Conservation (phyloP, 2,113 vertebrate genomes). For the Pterocles gutturalis region DNA sequence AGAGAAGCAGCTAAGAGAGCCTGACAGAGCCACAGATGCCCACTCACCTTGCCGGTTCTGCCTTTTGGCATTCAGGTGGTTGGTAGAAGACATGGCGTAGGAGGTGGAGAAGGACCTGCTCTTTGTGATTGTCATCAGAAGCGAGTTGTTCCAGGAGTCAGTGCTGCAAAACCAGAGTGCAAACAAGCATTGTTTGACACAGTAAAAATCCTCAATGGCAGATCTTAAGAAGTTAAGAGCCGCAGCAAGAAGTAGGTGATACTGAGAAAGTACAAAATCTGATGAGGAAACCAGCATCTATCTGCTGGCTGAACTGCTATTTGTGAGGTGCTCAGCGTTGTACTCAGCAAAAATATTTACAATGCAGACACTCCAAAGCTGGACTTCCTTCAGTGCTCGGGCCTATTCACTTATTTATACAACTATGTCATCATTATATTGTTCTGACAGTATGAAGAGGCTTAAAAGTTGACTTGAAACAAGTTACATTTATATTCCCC, state of each 20-base stretch:
- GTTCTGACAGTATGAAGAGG: neutral
- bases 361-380: neutral
- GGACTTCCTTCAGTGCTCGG: neutral
- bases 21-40: neutral
- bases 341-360: neutral
- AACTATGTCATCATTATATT: neutral
- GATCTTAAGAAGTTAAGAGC: neutral
- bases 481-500: neutral
- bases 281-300: neutral
- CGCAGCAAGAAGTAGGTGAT: neutral
- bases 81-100: constrained; percentile 81
- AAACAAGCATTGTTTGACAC: neutral
- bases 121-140: constrained; percentile 88
- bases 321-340: neutral
- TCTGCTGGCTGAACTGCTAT: neutral
- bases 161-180: constrained; percentile 57
- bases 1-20: neutral
- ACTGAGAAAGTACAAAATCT: neutral
- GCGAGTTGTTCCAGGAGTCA: constrained; percentile 87
- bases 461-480: neutral
- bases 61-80: constrained; percentile 87
- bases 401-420: neutral
- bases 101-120: constrained; percentile 90
- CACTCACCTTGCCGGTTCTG: constrained; percentile 82
- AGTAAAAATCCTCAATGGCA: neutral